Percentiles rank a stretch among this genome's conserved stretches.
Conservation (phyloP, 2,888 invertebrate genomes). For the Sepiola atlantica region DNA sequence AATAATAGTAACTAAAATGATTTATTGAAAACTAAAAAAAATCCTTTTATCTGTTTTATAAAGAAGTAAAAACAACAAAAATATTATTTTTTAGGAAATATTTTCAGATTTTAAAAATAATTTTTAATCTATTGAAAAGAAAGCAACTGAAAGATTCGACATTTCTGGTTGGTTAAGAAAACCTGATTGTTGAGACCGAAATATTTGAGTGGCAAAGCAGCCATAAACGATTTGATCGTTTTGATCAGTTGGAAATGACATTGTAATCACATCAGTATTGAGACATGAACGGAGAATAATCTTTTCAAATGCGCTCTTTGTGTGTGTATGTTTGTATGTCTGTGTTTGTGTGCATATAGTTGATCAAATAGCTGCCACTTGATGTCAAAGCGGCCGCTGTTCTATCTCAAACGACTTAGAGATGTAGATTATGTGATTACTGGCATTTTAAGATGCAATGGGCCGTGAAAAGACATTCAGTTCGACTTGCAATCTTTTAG, state of each 20-base stretch:
- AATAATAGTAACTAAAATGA: too few relatives aligned
- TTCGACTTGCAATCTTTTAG: neutral
- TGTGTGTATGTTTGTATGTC: too few relatives aligned
- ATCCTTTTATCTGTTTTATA: too few relatives aligned
- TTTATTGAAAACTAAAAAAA: too few relatives aligned
- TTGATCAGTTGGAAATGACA: neutral
- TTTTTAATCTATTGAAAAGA: too few relatives aligned
- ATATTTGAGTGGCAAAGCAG: neutral
- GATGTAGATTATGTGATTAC: neutral
- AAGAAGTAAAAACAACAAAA: too few relatives aligned
- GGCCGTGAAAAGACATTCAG: neutral
- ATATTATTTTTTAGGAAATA: too few relatives aligned
- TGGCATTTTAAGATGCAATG: neutral
- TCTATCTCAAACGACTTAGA: neutral
- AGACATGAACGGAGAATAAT: neutral
- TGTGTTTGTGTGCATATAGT: neutral
- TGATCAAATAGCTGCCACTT: neutral
- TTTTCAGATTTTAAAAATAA: too few relatives aligned
- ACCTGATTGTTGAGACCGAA: neutral
- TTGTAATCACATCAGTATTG: neutral
- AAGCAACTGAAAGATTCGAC: too few relatives aligned
- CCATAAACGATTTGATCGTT: neutral
- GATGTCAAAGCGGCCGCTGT: neutral
- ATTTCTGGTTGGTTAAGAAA: too few relatives aligned
- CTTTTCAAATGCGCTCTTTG: neutral